A percentile compares a stretch with the other conserved stretches of the same genome.
Conservation (phyloP, 2,113 vertebrate species). For the Oryzias celebensis region DNA sequence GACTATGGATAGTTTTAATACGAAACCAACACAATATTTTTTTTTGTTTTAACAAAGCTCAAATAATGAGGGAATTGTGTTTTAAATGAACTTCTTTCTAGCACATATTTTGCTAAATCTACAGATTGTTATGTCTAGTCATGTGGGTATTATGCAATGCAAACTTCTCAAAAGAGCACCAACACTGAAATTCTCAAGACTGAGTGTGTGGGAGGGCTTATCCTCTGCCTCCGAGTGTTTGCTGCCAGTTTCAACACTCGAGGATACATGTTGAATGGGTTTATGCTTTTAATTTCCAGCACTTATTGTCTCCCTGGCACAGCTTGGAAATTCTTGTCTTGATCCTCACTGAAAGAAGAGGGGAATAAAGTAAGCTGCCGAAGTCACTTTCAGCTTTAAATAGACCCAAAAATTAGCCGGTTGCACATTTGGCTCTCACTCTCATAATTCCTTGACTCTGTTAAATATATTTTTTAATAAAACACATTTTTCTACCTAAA, state of each 20-base stretch:
- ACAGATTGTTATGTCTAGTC: conserved; percentile 66
- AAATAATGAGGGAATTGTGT: conserved; percentile 63
- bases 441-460: conserved; percentile 1
- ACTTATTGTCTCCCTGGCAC: conserved; percentile 56
- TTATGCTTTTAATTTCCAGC: conserved; percentile 68
- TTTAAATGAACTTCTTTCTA: conserved; percentile 56
- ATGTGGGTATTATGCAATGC: conserved; percentile 65
- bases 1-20: conserved; percentile 48
- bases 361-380: conserved; percentile 41
- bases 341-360: conserved; percentile 43
- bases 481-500: conserved; percentile 11
- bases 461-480: conserved; percentile 11
- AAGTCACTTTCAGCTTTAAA: conserved; percentile 31
- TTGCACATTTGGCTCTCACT: conserved; percentile 1
- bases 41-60: conserved; percentile 58
- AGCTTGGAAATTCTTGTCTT: conserved; percentile 46
- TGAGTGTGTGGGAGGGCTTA: conserved; percentile 77
- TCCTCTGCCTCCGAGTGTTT: conserved; percentile 34
- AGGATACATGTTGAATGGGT: conserved; percentile 63
- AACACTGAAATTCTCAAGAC: conserved; percentile 68
- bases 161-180: conserved; percentile 65
- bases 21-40: conserved; percentile 22
- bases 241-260: conserved; percentile 65
- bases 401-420: not conserved
- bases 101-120: conserved; percentile 63